Percentiles rank a stretch among this genome's conserved stretches.
Evolutionary conservation across 1,140 invertebrate species (phyloP).

Genomic region (Caenorhabditis remanei): DNA sequence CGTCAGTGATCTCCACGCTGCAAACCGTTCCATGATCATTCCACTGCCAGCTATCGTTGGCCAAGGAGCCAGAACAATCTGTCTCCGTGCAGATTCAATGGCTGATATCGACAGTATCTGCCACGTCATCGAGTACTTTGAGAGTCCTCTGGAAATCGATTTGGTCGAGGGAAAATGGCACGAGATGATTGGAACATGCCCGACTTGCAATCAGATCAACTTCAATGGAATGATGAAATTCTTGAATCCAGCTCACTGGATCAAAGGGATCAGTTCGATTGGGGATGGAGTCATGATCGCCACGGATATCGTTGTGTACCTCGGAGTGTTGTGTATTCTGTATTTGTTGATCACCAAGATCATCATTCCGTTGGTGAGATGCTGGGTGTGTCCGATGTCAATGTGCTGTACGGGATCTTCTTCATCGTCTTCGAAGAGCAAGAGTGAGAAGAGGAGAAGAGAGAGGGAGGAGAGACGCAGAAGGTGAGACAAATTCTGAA

Average conservation of each 20-base stretch:
- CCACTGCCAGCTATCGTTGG: slow-evolving; percentile 66
- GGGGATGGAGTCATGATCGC: slow-evolving; percentile 57
- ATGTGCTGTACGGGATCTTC: neutral
- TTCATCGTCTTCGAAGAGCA: neutral
- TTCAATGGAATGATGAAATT: slow-evolving; percentile 60
- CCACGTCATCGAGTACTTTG: slow-evolving; percentile 60
- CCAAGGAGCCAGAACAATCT: slow-evolving; percentile 62
- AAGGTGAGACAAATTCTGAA: neutral
- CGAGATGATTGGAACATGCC: slow-evolving; percentile 61
- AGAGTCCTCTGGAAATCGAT: slow-evolving; percentile 64
- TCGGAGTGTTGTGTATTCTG: slow-evolving; percentile 2
- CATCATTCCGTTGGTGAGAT: slow-evolving; percentile 36
- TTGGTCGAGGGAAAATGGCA: slow-evolving; percentile 60
- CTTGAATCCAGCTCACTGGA: slow-evolving; percentile 63
- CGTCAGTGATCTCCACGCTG: slow-evolving; percentile 61
- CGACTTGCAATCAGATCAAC: slow-evolving; percentile 61
- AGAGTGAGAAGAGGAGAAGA: neutral
- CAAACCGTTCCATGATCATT: slow-evolving; percentile 65
- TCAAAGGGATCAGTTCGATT: slow-evolving; percentile 59
- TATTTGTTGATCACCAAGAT: slow-evolving; percentile 55
- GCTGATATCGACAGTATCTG: slow-evolving; percentile 57
- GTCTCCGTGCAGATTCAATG: slow-evolving; percentile 65
- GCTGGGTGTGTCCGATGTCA: slow-evolving; percentile 49
- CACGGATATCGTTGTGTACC: slow-evolving; percentile 54
- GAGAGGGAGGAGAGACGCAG: neutral